Conservation (phyloP, 1,140 invertebrate species). For the Gryon sp. region DNA sequence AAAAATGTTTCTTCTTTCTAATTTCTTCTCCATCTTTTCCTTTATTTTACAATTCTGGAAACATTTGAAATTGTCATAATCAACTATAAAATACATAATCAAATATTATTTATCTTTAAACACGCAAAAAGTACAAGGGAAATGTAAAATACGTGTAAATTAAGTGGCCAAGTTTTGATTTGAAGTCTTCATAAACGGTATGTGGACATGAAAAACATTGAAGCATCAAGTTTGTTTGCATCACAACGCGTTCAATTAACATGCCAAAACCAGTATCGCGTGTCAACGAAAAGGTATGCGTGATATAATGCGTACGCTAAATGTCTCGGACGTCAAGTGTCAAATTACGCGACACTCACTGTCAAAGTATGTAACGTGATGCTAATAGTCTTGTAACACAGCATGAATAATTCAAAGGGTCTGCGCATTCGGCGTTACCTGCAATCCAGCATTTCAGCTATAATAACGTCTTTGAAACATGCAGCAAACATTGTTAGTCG, state of each 20-base stretch:
- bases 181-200: neutral
- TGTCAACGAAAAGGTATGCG: slow-evolving; percentile 46
- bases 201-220: slow-evolving; percentile 2
- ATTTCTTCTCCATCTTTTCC: too few species aligned
- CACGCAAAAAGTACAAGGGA: too few species aligned
- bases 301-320: slow-evolving; percentile 60
- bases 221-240: slow-evolving; percentile 31
- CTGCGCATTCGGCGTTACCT: slow-evolving; percentile 65
- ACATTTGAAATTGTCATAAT: too few species aligned
- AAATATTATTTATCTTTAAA: too few species aligned
- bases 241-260: slow-evolving; percentile 36
- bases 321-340: slow-evolving; percentile 72
- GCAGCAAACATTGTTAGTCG: slow-evolving; percentile 39
- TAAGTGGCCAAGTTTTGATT: too few species aligned
- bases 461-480: slow-evolving; percentile 57
- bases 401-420: slow-evolving; percentile 74
- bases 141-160: too few species aligned
- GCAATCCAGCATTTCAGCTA: slow-evolving; percentile 56
- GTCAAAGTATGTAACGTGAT: slow-evolving; percentile 73
- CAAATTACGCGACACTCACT: slow-evolving; percentile 73
- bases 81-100: too few species aligned
- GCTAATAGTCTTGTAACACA: slow-evolving; percentile 69
- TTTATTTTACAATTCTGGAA: too few species aligned
- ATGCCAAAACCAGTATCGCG: slow-evolving; percentile 46
- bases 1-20: too few species aligned